Percentiles rank a stretch among this genome's conserved stretches.
Conservation (phyloP, 1,140 invertebrate genomes). For the Chlorops oryzae region DNA sequence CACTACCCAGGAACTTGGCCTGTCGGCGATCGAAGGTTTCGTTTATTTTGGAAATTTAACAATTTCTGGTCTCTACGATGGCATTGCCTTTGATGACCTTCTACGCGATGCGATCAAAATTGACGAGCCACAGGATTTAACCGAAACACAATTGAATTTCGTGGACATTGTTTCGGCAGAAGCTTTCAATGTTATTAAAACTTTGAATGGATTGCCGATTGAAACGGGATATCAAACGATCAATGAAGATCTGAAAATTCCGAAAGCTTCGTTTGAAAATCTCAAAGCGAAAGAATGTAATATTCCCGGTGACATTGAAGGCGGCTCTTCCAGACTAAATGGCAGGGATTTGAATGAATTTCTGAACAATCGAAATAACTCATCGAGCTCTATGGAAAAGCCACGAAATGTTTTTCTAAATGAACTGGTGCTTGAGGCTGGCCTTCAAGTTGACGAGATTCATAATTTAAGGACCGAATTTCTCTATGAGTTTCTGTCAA, state of each 20-base stretch:
- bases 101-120: constrained; percentile 37
- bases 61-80: constrained; percentile 36
- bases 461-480: constrained; percentile 24
- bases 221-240: constrained; percentile 26
- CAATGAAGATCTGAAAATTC: constrained; percentile 25
- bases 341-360: constrained; percentile 9
- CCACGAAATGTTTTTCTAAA: constrained; percentile 25
- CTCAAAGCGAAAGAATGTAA: constrained; percentile 20
- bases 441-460: constrained; percentile 21
- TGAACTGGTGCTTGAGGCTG: constrained; percentile 28
- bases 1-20: constrained; percentile 41
- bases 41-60: constrained; percentile 45
- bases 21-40: constrained; percentile 40
- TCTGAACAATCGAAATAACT: neutral
- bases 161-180: neutral
- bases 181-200: neutral
- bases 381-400: constrained; percentile 3
- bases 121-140: constrained; percentile 21
- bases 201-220: constrained; percentile 23
- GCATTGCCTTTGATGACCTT: constrained; percentile 44
- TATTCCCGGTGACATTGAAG: constrained; percentile 21
- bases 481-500: constrained; percentile 26
- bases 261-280: constrained; percentile 14
- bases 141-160: constrained; percentile 19
- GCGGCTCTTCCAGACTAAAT: constrained; percentile 22